Conservation (phyloP, 2,888 invertebrate species). For the Ochropleura leucogaster region DNA sequence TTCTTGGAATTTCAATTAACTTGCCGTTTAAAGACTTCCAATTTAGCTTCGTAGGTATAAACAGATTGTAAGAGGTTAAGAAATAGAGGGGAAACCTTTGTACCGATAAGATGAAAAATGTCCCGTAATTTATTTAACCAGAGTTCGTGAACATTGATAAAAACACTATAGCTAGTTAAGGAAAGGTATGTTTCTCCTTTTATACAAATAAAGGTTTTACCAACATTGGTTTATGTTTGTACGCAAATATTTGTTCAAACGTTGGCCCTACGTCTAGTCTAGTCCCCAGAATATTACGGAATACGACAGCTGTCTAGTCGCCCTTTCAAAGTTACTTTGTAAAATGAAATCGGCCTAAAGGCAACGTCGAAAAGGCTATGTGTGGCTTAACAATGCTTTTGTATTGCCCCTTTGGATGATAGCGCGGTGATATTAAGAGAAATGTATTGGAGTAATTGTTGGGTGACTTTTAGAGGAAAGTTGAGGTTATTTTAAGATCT, state of each 20-base stretch:
- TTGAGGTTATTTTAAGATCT: not conserved
- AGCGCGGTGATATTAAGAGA: conserved; percentile 52
- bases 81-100: conserved; percentile 34
- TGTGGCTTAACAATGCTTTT: conserved; percentile 66
- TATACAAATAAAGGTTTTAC: conserved; percentile 8
- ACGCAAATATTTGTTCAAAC: conserved; percentile 7
- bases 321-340: conserved; percentile 77
- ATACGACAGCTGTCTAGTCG: conserved; percentile 68
- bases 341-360: conserved; percentile 81
- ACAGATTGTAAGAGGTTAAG: conserved; percentile 45
- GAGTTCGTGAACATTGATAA: conserved; percentile 24
- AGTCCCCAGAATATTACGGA: conserved; percentile 60
- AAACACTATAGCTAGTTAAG: not conserved
- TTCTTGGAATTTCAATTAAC: conserved; percentile 59
- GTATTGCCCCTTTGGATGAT: conserved; percentile 50
- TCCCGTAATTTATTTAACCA: conserved; percentile 43
- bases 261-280: conserved; percentile 45
- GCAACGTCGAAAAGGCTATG: conserved; percentile 76
- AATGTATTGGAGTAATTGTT: conserved; percentile 43
- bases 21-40: conserved; percentile 44
- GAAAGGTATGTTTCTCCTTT: not conserved
- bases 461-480: conserved; percentile 16
- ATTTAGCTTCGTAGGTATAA: conserved; percentile 57
- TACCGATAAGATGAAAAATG: conserved; percentile 35
- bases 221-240: conserved; percentile 26